These are phyloP conservation scores for Papilio demoleus DNA, from an alignment of 2,888 invertebrate species.

Conservation along the genomic window DNA sequence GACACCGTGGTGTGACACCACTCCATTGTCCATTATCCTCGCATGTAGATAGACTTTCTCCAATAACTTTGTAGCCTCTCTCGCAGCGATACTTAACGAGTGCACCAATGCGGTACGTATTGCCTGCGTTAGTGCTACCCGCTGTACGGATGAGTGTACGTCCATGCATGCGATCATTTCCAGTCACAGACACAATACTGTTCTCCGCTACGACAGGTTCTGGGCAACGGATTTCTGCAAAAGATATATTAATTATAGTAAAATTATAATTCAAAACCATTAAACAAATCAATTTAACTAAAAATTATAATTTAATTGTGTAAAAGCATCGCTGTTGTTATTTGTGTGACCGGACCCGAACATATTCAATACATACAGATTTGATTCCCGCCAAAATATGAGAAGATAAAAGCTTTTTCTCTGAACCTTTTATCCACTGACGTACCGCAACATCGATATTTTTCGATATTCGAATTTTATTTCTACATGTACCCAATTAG, in stretches of 20 bases:
- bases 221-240: conserved; percentile 92
- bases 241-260: neutral
- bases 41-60: conserved; percentile 92
- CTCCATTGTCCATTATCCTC: conserved; percentile 94
- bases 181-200: conserved; percentile 94
- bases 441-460: too few relatives aligned
- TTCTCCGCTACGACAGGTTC: conserved; percentile 93
- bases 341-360: too few relatives aligned
- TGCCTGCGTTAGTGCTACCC: conserved; percentile 86
- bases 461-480: too few relatives aligned
- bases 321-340: too few relatives aligned
- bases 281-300: too few relatives aligned
- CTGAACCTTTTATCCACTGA: too few relatives aligned
- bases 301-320: too few relatives aligned
- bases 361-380: too few relatives aligned
- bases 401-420: too few relatives aligned
- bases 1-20: conserved; percentile 91
- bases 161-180: conserved; percentile 95
- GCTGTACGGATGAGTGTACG: conserved; percentile 90
- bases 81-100: conserved; percentile 95
- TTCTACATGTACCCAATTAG: too few relatives aligned
- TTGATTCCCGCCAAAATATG: too few relatives aligned
- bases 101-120: conserved; percentile 93
- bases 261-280: too few relatives aligned
- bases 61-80: conserved; percentile 93